Conservation (phyloP, 2,888 invertebrate genomes). For the Flexamia atlantica region DNA sequence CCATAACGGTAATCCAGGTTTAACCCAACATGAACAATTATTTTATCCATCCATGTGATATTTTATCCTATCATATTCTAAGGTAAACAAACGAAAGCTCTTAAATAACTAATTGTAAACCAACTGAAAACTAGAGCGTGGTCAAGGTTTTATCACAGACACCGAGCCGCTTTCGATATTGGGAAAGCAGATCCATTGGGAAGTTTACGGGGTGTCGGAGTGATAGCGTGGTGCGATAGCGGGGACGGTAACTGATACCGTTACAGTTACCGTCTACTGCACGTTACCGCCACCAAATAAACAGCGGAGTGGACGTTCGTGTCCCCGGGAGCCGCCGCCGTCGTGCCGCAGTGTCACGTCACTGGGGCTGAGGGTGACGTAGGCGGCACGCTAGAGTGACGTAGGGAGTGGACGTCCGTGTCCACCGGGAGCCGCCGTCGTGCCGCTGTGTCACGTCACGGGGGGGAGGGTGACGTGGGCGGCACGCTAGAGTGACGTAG, state of each 20-base stretch:
- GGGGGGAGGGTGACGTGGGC: too few species aligned
- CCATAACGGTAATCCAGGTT: too few species aligned
- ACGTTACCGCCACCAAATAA: slow-evolving; percentile 12
- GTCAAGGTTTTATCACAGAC: neutral
- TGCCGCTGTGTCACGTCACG: too few species aligned
- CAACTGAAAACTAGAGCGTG: slow-evolving; percentile 3
- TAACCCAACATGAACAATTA: too few species aligned
- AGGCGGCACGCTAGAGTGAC: too few species aligned
- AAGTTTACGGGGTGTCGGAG: slow-evolving; percentile 2
- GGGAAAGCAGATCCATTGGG: slow-evolving; percentile 15
- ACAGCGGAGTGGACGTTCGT: slow-evolving; percentile 6
- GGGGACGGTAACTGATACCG: slow-evolving; percentile 5
- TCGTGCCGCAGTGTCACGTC: slow-evolving; percentile 14
- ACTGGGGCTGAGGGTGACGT: too few species aligned
- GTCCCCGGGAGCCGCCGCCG: neutral
- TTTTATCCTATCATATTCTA: too few species aligned
- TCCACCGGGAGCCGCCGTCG: too few species aligned
- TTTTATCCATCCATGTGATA: too few species aligned
- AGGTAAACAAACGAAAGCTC: neutral
- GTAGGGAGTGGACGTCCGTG: too few species aligned
- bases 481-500: too few species aligned
- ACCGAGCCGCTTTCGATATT: slow-evolving; percentile 25
- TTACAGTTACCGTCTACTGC: slow-evolving; percentile 16
- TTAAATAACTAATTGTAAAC: neutral
- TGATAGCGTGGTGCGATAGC: slow-evolving; percentile 26